Evolutionary conservation across 2,797 vertebrate species (phyloP), one percentile per base, ranked within the genome.

Genomic region (Psittacula derbiana): DNA sequence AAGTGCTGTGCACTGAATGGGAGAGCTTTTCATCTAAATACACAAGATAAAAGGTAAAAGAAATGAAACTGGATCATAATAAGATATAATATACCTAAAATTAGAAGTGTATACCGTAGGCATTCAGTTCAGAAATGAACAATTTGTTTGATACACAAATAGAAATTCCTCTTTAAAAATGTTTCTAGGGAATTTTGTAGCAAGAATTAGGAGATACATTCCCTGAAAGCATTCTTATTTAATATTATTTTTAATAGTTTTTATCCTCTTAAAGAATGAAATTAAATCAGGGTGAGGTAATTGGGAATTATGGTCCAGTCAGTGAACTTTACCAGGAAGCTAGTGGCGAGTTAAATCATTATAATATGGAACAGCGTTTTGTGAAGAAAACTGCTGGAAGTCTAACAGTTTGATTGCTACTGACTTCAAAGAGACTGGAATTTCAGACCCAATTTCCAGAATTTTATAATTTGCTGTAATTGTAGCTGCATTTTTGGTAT

Each of bases 391-490:
- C 87, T 90, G 75, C 85, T 97, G 74, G 49, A 89, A 92, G 52
- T 86, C 40, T 55, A 93, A 90, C n/a, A 55, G 66, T 94, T 80
- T 75, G 73, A 95, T 55, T 3, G 8, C 73, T 83, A 12, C 58
- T 30, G 70, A 93, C 82, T 92, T 96, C 95, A 96, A 93, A 94
- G 93, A 73, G 66, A 40, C 30, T 47, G 52, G 30, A 88, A 93
- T 43, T 87, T 86, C 80, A 79, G 53, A 41, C 17, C 7, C 4
- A 0, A 69, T 86, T 92, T 93, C 62, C 88, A 96, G 88, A 58
- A 94, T 88, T 93, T 83, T 88, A 76, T 94, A 75, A 93, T 92
- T 95, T 58, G 16, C 69, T 90, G 21, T 88, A 88, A 94, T 50
- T 88, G n/a, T 75, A 88, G 50, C 58, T 90, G 86, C 50, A 47